These are phyloP conservation scores for Peromyscus leucopus DNA, from an alignment of 2,113 vertebrate genomes.

Conservation along the genomic window DNA sequence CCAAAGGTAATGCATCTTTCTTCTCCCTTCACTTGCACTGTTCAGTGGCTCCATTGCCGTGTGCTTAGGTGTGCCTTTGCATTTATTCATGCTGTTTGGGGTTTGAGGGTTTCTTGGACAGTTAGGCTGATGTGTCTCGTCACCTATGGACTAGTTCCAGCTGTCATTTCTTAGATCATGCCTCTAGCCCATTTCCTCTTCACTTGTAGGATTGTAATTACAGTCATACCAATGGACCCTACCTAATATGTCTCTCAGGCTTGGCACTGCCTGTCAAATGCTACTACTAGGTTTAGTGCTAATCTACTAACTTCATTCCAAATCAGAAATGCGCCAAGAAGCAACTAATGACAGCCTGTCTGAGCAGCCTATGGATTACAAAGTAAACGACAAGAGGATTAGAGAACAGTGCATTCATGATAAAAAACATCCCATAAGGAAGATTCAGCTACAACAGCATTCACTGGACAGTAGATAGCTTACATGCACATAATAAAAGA, in stretches of 20 bases:
- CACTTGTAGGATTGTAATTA: not conserved
- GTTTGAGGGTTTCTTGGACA: not conserved
- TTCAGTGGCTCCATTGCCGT: no score
- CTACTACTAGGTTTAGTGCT: not conserved
- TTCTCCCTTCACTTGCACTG: not conserved
- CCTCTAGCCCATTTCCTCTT: not conserved
- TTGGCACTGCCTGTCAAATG: no score
- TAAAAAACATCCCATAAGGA: not conserved
- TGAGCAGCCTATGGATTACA: not conserved
- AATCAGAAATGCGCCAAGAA: not conserved
- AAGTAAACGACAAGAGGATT: not conserved
- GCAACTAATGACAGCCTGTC: not conserved
- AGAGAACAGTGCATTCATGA: not conserved
- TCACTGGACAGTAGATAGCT: not conserved
- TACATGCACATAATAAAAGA: not conserved
- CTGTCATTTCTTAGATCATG: not conserved
- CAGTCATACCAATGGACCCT: not conserved
- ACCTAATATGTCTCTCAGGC: not conserved
- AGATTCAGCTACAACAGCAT: not conserved
- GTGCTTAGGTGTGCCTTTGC: not conserved
- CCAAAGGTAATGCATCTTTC: not conserved
- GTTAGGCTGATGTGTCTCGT: not conserved
- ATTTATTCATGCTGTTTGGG: not conserved
- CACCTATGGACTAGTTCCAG: not conserved
- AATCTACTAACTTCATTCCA: not conserved